Base-by-base conservation (phyloP, 1,140 invertebrate species). In the Aphelinus certus region DNA sequence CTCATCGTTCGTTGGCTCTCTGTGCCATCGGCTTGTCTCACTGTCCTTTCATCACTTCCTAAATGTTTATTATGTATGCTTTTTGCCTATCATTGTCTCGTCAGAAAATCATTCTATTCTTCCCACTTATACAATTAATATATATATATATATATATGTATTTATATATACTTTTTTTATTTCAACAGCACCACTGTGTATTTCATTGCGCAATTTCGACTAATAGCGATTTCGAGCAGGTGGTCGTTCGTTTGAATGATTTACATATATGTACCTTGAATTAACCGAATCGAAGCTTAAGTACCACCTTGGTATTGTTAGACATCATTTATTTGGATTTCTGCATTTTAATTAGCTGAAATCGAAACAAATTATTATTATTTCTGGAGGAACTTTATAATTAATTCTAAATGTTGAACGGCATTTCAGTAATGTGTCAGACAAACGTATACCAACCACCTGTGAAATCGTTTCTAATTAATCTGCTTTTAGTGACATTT, bases 161-260 rank as follows among this genome's bases (percentile, higher is more conserved):
- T 26, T 26, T 26, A 26, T 26, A 26, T 26, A 26, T 57, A 47
- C 58, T 71, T 73, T 70, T 48, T 75, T 10, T 64, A 55, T 66
- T 73, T 73, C 60, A 75, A 69, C 60, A 75, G 73, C 73, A 75
- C 73, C 73, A 75, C 73, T 75, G 73, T 56, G 49, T 75, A 64
- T 69, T 74, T 69, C 57, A 69, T 57, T 64, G 73, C 46, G 69
- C 69, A 47, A 63, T 43, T 69, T 64, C 49, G 48, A 68, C 49
- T 73, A 72, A 46, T 64, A 65, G 26, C 3, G 60, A 46, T n/a
- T n/a, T n/a, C n/a, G n/a, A n/a, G 57, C 9, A 9, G 53, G 58
- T 9, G 61, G 10, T 10, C 48, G 61, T 56, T 70, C 68, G 48
- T 48, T 51, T 61, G 5, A 68, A 26, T 26, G 26, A 26, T 26